Evolutionary conservation across 1,140 invertebrate genomes (phyloP), one percentile per base, ranked within the genome.

Genomic region (Pseudachorutes palmiensis): DNA sequence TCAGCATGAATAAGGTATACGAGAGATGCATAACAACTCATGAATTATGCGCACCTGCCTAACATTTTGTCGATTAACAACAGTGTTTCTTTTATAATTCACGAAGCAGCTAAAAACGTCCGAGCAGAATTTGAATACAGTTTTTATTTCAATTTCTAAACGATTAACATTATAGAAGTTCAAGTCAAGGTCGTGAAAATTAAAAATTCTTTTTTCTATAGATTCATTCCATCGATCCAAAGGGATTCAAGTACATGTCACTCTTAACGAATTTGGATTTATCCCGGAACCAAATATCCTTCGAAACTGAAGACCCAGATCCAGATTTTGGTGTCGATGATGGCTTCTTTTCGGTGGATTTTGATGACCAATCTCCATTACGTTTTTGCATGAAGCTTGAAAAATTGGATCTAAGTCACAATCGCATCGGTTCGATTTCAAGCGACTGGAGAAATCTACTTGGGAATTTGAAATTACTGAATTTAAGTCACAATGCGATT

Each of bases 401-500:
- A 62, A 67, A 59, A 26, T 30, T 72, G 24, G 51, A 67, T 60
- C 32, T 72, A 2, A 63, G 57, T n/a, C 32, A 72, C 26, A 74
- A 74, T 62, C 26, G 45, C 16, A 66, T 74, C 12, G 45, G 28
- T 1, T 65, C 60, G 26, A 60, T 74, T 14, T 68, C 36, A 26
- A 55, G 64, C n/a, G 72, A 74, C 49, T 70, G 68, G 63, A 64
- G 24, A n/a, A 51, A 29, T 45, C 28, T 62, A 33, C 41, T 65
- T 3, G 26, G 48, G 12, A 16, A 62, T 14, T 51, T 74, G 41
- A 60, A 24, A 2, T 22, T 16, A 0, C 49, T 74, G 31, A 65
- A 74, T 48, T 32, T 74, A 55, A 66, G 65, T 26, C 60, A 70
- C 41, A 74, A 74, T 41, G 61, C 67, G 45, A 59, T 74, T 5